These are phyloP conservation scores for Oryzias melastigma DNA, from an alignment of 2,113 vertebrate genomes.

Conservation along the genomic window DNA sequence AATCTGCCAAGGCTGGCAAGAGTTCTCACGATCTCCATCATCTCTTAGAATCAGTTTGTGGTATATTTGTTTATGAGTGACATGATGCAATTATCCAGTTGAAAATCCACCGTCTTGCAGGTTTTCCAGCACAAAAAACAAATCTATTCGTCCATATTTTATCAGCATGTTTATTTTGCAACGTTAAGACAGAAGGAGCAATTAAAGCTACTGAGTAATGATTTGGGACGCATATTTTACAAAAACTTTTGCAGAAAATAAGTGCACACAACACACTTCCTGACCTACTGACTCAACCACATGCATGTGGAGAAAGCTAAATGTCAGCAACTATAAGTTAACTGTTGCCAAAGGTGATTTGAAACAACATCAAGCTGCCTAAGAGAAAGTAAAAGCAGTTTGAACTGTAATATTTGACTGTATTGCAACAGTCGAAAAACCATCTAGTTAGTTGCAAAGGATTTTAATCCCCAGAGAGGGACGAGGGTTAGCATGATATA, in stretches of 20 bases:
- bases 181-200: slow-evolving; percentile 39
- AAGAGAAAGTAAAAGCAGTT: slow-evolving; percentile 43
- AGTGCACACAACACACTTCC: slow-evolving; percentile 60
- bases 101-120: slow-evolving; percentile 54
- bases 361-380: slow-evolving; percentile 23
- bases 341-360: slow-evolving; percentile 12
- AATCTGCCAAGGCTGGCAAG: slow-evolving; percentile 66
- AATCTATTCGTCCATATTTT: slow-evolving; percentile 17
- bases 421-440: too few species aligned
- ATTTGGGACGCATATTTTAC: slow-evolving; percentile 29
- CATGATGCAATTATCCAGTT: slow-evolving; percentile 64
- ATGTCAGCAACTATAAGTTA: slow-evolving; percentile 59
- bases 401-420: slow-evolving; percentile 25
- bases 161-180: slow-evolving; percentile 10
- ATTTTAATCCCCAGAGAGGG: slow-evolving; percentile 13
- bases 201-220: slow-evolving; percentile 25
- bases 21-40: slow-evolving; percentile 50
- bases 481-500: not conserved
- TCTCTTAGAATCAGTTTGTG: slow-evolving; percentile 60
- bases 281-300: slow-evolving; percentile 65
- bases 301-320: slow-evolving; percentile 60
- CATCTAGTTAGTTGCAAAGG: too few species aligned
- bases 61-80: slow-evolving; percentile 61
- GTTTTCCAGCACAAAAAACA: slow-evolving; percentile 23
- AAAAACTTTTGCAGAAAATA: slow-evolving; percentile 46